Evolutionary conservation across 2,113 vertebrate species (phyloP), one percentile per base, ranked within the genome.

Genomic region (Tympanuchus pallidicinctus): DNA sequence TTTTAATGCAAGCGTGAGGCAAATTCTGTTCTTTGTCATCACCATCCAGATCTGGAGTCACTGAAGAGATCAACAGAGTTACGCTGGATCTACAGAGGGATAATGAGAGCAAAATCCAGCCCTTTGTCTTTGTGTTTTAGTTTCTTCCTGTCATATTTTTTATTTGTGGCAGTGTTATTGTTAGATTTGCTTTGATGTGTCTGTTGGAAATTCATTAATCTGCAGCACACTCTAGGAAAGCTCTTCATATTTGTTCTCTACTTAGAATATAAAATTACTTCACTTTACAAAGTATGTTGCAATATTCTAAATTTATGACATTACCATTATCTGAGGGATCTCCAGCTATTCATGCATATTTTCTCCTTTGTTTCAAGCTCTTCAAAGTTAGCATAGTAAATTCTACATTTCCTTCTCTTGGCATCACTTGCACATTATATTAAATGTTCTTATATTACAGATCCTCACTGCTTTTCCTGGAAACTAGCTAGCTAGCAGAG

Each of bases 231-330:
- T 88, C 64, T 89, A 88, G 79, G 69, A 94, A 94, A 74, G 79
- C 75, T 96, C 84, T 89, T 93, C 85, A 50, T 92, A 85, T 87
- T 92, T 94, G 77, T 70, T 94, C 94, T 85, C 89, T 70, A 76
- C 92, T 95, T 95, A 66, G 90, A 95, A 90, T 96, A 94, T 79
- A 76, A 96, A 93, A 96, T 95, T 90, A 93, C 86, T 94, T 92
- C 0, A 1, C 78, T 86, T 83, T 93, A 92, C 69, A 90, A 95
- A 96, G 77, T 92, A 76, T 60, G 45, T 67, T 94, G 91, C 88
- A 96, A 93, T 93, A 92, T 79, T 88, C 77, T 93, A 92, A 96
- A 92, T 96, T 96, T 93, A 95, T 90, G 73, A 52, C 83, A 92
- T 96, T 89, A 73, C 48, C 52, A 70, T 92, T 93, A 96, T 93